phyloP scores from a whole-genome alignment of 2,888 invertebrate genomes.

The Plusia festucae region DNA sequence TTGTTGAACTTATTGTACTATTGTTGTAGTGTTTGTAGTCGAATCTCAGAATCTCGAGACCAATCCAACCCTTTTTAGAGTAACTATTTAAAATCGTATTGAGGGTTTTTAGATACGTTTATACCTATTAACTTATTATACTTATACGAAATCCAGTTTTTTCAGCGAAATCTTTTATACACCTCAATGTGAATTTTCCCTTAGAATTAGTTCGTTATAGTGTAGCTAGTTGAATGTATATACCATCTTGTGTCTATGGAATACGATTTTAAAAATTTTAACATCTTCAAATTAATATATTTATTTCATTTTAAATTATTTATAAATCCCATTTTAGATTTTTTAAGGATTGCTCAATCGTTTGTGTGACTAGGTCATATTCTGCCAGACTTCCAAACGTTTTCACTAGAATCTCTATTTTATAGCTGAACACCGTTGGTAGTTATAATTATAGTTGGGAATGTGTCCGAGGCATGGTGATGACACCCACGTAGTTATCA shows the following conservation, averaged over 20 bases:
- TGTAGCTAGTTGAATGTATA: conserved; percentile 71
- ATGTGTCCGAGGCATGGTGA: conserved; percentile 23
- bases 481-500: conserved; percentile 40
- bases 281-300: conserved; percentile 46
- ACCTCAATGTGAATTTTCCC: conserved; percentile 81
- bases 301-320: conserved; percentile 62
- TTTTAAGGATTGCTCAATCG: conserved; percentile 82
- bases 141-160: conserved; percentile 81
- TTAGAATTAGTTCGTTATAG: conserved; percentile 77
- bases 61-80: conserved; percentile 85
- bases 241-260: conserved; percentile 59
- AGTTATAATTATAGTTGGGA: conserved; percentile 21
- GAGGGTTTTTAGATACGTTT: conserved; percentile 85
- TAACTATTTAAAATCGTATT: conserved; percentile 77
- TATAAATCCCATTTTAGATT: conserved; percentile 68
- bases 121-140: conserved; percentile 76
- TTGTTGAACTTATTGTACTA: conserved; percentile 79
- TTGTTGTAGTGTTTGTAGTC: conserved; percentile 80
- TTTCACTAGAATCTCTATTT: conserved; percentile 41
- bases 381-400: conserved; percentile 66
- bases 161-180: conserved; percentile 85
- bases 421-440: conserved; percentile 24
- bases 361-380: conserved; percentile 70
- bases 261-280: conserved; percentile 63
- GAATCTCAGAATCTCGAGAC: conserved; percentile 86